A percentile compares a stretch with the other conserved stretches of the same genome.
phyloP scores from a whole-genome alignment of 2,888 invertebrate species.

The Pyralis farinalis region DNA sequence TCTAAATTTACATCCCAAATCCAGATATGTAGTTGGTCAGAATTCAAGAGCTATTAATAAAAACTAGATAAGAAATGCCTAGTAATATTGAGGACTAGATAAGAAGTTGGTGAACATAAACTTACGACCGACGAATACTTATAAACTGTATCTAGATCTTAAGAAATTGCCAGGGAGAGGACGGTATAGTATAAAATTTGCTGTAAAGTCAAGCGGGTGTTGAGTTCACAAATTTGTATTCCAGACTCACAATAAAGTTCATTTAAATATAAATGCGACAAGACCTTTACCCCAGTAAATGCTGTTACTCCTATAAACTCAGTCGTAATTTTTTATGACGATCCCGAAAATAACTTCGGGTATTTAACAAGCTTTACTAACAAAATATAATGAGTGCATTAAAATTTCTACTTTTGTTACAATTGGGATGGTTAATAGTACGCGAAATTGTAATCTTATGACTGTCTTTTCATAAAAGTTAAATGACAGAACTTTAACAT shows the following conservation, averaged over 20 bases:
- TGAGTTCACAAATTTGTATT: conserved; percentile 71
- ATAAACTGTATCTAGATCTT: conserved; percentile 2
- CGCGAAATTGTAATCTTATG: not conserved
- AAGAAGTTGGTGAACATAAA: not conserved
- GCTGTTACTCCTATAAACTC: conserved; percentile 56
- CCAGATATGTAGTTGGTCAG: no score
- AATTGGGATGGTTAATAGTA: conserved; percentile 8
- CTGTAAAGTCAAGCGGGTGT: conserved; percentile 46
- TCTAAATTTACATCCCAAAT: no score
- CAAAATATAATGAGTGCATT: conserved; percentile 38
- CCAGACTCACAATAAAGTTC: conserved; percentile 67
- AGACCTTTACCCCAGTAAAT: conserved; percentile 60
- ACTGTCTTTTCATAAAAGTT: not conserved
- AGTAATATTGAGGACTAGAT: no score
- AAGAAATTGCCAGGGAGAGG: conserved; percentile 27
- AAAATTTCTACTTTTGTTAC: conserved; percentile 25
- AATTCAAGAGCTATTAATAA: no score
- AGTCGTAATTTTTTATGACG: conserved; percentile 60
- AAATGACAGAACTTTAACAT: no score
- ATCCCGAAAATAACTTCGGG: conserved; percentile 47
- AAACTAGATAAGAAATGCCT: no score
- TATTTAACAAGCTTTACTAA: conserved; percentile 48
- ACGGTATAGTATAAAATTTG: conserved; percentile 43
- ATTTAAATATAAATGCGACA: conserved; percentile 75
- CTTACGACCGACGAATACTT: not conserved